Conservation (phyloP, 2,113 vertebrate species). For the Aegithalos caudatus region DNA sequence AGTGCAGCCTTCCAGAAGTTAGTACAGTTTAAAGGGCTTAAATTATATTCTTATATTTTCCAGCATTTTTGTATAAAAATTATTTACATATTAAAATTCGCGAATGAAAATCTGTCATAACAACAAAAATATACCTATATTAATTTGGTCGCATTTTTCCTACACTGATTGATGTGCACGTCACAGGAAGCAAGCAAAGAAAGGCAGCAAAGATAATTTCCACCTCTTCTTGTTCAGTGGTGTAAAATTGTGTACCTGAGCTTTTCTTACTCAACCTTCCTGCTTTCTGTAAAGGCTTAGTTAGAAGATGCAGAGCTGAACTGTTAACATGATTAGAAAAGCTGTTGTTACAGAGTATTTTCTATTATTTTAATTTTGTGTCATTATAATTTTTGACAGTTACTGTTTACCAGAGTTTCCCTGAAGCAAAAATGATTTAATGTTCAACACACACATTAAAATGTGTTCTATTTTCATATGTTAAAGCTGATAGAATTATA, state of each 20-base stretch:
- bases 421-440: constrained; percentile 72
- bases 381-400: constrained; percentile 75
- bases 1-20: constrained; percentile 32
- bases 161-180: neutral
- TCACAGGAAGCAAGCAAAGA: neutral
- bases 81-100: neutral
- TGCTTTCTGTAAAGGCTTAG: neutral
- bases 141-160: neutral
- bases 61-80: constrained; percentile 4
- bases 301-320: constrained; percentile 42
- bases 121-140: constrained; percentile 1
- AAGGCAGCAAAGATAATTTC: neutral
- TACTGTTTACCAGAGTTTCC: constrained; percentile 73
- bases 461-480: constrained; percentile 68
- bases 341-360: constrained; percentile 65
- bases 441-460: constrained; percentile 71
- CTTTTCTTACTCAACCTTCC: neutral
- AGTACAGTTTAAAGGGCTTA: neutral
- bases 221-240: neutral
- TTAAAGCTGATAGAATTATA: constrained; percentile 73
- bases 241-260: neutral
- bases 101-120: constrained; percentile 24
- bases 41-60: neutral
- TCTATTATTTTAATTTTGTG: constrained; percentile 72
- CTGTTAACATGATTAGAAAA: constrained; percentile 69